Percentiles rank a stretch among this genome's conserved stretches.
phyloP scores from a whole-genome alignment of 2,888 invertebrate genomes.

The Cenopis cana region DNA sequence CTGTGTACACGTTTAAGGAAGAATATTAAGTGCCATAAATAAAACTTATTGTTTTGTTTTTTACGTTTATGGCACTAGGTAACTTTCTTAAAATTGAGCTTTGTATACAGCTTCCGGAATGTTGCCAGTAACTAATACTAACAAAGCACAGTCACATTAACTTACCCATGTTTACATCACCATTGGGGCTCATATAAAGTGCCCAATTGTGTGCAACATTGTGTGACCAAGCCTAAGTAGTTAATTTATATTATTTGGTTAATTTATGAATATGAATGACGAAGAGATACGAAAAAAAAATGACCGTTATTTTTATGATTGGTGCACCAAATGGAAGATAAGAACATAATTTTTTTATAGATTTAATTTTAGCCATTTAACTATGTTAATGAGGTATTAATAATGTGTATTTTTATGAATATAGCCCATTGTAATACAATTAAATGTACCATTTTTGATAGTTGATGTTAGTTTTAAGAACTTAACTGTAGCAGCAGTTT shows the following conservation, averaged over 20 bases:
- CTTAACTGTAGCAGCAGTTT: slow-evolving; percentile 40
- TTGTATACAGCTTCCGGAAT: slow-evolving; percentile 85
- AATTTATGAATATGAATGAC: slow-evolving; percentile 37
- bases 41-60: not conserved
- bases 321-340: slow-evolving; percentile 63
- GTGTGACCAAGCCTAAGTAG: slow-evolving; percentile 41
- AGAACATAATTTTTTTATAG: slow-evolving; percentile 26
- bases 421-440: slow-evolving; percentile 32
- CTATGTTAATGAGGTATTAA: slow-evolving; percentile 37
- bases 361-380: slow-evolving; percentile 39
- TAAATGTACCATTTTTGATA: slow-evolving; percentile 44
- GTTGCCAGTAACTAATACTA: slow-evolving; percentile 82
- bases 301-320: slow-evolving; percentile 49
- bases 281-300: slow-evolving; percentile 34
- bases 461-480: slow-evolving; percentile 63
- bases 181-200: not conserved
- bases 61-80: slow-evolving; percentile 34
- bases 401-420: slow-evolving; percentile 36
- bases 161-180: slow-evolving; percentile 17
- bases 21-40: slow-evolving; percentile 40
- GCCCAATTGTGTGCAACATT: slow-evolving; percentile 3
- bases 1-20: slow-evolving; percentile 57
- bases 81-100: slow-evolving; percentile 64
- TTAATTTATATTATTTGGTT: slow-evolving; percentile 40
- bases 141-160: slow-evolving; percentile 66